A percentile compares a stretch with the other conserved stretches of the same genome.
Evolutionary conservation across 2,888 invertebrate species (phyloP).

Genomic region (Cephalotes varians): DNA sequence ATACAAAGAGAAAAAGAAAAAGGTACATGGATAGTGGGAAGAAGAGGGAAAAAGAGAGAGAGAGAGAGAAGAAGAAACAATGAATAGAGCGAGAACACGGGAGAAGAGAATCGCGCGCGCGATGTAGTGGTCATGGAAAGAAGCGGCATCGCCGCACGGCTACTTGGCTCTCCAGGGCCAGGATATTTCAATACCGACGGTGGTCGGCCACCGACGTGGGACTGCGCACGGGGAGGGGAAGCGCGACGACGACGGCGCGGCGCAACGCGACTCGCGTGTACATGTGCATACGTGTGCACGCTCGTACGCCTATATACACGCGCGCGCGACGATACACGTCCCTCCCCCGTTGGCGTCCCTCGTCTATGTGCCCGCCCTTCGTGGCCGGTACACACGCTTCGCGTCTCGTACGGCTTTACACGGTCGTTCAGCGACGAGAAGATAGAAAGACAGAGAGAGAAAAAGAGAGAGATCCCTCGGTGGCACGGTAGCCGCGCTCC

Average conservation of each 20-base stretch:
- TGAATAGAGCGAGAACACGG: conserved; percentile 57
- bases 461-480: conserved; percentile 58
- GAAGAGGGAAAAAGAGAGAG: conserved; percentile 48
- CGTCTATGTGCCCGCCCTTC: conserved; percentile 69
- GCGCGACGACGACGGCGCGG: conserved; percentile 31
- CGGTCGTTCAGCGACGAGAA: conserved; percentile 67
- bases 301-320: neutral
- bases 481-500: conserved; percentile 71
- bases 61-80: conserved; percentile 35
- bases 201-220: conserved; percentile 75
- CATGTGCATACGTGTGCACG: neutral
- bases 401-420: conserved; percentile 66
- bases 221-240: conserved; percentile 64
- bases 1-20: conserved; percentile 61
- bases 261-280: neutral
- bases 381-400: conserved; percentile 58
- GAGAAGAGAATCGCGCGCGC: conserved; percentile 55
- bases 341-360: conserved; percentile 56
- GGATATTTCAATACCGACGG: conserved; percentile 81
- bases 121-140: conserved; percentile 72
- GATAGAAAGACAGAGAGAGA: conserved; percentile 56
- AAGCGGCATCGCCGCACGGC: conserved; percentile 82
- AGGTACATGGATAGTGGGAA: conserved; percentile 39
- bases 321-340: conserved; percentile 13
- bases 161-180: conserved; percentile 78